Conservation (phyloP, 2,113 vertebrate genomes). For the Microcebus murinus region DNA sequence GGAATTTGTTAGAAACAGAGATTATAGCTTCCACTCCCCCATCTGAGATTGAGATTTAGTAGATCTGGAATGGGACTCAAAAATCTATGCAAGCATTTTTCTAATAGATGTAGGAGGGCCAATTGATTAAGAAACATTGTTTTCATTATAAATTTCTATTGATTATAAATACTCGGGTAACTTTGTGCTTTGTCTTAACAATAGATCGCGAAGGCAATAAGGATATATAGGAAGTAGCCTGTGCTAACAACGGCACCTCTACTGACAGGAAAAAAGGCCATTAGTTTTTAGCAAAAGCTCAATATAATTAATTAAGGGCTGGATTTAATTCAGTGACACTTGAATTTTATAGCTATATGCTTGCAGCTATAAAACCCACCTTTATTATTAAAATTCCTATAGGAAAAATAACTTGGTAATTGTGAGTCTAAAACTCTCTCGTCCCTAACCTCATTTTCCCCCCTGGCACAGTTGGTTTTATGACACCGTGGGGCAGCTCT, state of each 20-base stretch:
- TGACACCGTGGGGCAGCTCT: constrained; percentile 40
- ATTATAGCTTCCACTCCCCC: not conserved
- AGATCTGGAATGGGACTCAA: not conserved
- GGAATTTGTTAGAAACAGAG: not conserved
- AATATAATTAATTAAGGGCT: constrained; percentile 74
- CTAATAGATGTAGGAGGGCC: not conserved
- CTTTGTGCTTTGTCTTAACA: constrained; percentile 10
- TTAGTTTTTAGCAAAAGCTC: constrained; percentile 63
- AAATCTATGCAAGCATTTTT: not conserved
- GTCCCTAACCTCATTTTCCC: constrained; percentile 63
- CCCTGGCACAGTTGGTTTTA: constrained; percentile 64
- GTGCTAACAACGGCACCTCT: constrained; percentile 5
- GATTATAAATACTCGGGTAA: not conserved
- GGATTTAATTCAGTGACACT: constrained; percentile 77
- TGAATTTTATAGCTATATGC: constrained; percentile 77
- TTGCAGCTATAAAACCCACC: constrained; percentile 73
- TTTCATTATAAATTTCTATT: not conserved
- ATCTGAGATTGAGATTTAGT: not conserved
- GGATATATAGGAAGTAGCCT: not conserved
- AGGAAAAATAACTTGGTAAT: constrained; percentile 79
- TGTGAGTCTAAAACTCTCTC: constrained; percentile 62
- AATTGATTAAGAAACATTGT: not conserved
- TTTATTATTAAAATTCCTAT: constrained; percentile 80
- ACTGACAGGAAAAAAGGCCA: not conserved
- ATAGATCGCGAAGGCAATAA: not conserved